Conservation (phyloP, 2,113 vertebrate genomes). For the Lophura nycthemera region DNA sequence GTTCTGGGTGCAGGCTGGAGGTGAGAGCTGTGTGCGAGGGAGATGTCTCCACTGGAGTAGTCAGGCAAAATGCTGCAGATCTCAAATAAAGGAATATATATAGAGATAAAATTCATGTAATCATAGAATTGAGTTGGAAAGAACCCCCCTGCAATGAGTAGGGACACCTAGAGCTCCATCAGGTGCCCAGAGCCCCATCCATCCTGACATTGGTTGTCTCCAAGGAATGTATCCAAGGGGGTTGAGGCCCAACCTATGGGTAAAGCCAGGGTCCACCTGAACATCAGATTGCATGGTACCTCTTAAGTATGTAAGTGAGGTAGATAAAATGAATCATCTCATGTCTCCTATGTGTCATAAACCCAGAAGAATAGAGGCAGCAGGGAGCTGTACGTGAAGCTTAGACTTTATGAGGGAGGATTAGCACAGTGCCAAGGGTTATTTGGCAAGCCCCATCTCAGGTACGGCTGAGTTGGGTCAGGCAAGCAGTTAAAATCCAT, state of each 20-base stretch:
- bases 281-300: background rate
- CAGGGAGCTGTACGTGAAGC: background rate
- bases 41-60: background rate
- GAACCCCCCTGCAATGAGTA: no score
- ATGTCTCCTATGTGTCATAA: background rate
- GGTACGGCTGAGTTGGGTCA: background rate
- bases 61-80: background rate
- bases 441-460: background rate
- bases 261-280: background rate
- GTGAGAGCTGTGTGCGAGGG: background rate
- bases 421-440: background rate
- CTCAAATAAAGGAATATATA: background rate
- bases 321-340: background rate
- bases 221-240: background rate
- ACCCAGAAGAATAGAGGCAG: background rate
- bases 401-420: background rate
- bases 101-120: background rate
- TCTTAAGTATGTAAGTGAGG: background rate
- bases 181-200: no score
- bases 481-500: background rate
- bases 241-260: background rate
- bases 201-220: no score
- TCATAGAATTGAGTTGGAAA: no score
- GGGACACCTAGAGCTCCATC: no score
- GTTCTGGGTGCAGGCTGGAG: background rate